Base-by-base conservation (phyloP, 2,113 vertebrate species). In the Phyllopteryx taeniolatus region DNA sequence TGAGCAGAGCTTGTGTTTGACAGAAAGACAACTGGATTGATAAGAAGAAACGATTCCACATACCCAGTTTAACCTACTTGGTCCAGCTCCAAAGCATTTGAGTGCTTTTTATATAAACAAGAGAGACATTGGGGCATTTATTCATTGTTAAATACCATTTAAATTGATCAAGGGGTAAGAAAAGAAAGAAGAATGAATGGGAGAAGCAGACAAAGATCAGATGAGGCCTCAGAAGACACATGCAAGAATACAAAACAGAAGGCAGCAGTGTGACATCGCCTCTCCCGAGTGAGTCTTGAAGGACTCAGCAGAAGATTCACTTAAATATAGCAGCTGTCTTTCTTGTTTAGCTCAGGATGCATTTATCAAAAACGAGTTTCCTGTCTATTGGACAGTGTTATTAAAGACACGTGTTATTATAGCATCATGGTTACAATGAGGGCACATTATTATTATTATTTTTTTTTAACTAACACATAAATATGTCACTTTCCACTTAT, bases 61-160 rank as follows among this genome's bases (percentile, higher is more conserved):
- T 94, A 94, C 93, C 93, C 91, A 86, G 85, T 92, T 27, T 92
- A 93, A 93, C 91, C 93, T 91, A 94, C 92, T 90, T 92, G 92
- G 81, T 94, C 92, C 92, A 87, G 92, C 78, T 94, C 93, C 93
- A 90, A 93, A 93, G 88, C 88, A 91, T 92, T 90, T 92, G 93
- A 92, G 87, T 89, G 93, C 92, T 94, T 94, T 93, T 93, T 91
- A 89, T 91, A 85, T 90, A 88, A 93, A 94, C 69, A 78, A 93
- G 91, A 93, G 86, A 94, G 79, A 93, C 81, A 92, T 91, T 91
- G 88, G 90, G 89, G 90, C 79, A 92, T 94, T 93, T 92, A 93
- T 91, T 93, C 71, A 89, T 81, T 73, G 82, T 74, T 76, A 86
- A 86, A 90, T 84, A 90, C 87, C 86, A 91, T 80, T 86, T 82